A percentile compares a stretch with the other conserved stretches of the same genome.
phyloP scores from a whole-genome alignment of 2,888 invertebrate genomes.

The Galerucella calmariensis region DNA sequence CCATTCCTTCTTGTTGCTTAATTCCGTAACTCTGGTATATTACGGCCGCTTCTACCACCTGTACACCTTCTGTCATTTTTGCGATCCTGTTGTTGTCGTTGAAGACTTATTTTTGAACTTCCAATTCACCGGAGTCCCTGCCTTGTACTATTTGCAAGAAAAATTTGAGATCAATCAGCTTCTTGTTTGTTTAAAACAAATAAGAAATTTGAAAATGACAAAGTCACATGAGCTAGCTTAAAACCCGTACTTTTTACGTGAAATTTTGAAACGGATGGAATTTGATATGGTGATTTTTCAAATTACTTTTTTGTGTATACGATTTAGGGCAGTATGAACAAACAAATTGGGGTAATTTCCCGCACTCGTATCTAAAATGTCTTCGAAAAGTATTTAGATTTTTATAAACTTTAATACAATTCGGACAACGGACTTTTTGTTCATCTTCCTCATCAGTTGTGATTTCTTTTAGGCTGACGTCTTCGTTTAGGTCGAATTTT shows the following conservation, averaged over 20 bases:
- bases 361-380: constrained; percentile 53
- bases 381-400: constrained; percentile 44
- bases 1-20: too few species aligned
- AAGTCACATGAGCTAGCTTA: too few species aligned
- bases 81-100: too few species aligned
- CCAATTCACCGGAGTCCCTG: too few species aligned
- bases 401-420: constrained; percentile 45
- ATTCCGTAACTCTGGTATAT: too few species aligned
- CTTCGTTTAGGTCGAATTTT: background rate
- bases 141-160: too few species aligned
- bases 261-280: constrained; percentile 26
- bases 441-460: background rate
- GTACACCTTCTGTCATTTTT: too few species aligned
- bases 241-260: background rate
- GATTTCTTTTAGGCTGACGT: background rate
- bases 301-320: constrained; percentile 54
- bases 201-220: too few species aligned
- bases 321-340: constrained; percentile 41
- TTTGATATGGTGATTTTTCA: constrained; percentile 52
- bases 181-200: too few species aligned
- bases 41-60: too few species aligned
- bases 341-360: constrained; percentile 43
- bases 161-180: too few species aligned
- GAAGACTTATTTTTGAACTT: too few species aligned
- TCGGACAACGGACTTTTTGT: constrained; percentile 32